Evolutionary conservation across 37 sponge, comb jelly and placozoan species (phyloP).

Genomic region (Spongia lamella): DNA sequence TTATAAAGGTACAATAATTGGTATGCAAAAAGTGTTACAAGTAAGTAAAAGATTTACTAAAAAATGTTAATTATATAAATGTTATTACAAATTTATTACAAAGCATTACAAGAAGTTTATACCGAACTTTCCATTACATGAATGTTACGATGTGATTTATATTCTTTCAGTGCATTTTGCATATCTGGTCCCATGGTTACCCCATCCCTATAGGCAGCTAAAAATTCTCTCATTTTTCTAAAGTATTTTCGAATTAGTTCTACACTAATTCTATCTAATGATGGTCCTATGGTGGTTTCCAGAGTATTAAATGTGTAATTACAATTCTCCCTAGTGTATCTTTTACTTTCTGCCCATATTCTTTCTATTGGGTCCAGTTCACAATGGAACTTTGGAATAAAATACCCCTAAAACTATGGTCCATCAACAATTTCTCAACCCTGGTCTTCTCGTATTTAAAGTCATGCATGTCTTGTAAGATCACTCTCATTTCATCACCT

Average conservation of each 20-base stretch:
- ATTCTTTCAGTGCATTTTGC: neutral
- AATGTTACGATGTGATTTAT: no score
- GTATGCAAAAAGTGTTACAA: no score
- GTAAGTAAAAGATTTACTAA: no score
- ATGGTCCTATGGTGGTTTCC: neutral
- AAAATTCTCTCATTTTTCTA: constrained; percentile 14
- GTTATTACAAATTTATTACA: no score
- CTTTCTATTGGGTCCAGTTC: constrained; percentile 44
- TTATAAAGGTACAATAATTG: no score
- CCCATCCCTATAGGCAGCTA: constrained; percentile 32
- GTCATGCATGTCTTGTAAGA: neutral
- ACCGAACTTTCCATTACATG: no score
- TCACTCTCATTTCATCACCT: neutral
- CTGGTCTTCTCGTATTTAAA: constrained; percentile 9
- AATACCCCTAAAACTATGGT: neutral
- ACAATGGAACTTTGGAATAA: constrained; percentile 25
- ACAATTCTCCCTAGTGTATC: constrained; percentile 25
- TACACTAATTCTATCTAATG: constrained; percentile 8
- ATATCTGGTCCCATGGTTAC: neutral
- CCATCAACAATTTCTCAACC: neutral
- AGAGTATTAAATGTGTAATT: constrained; percentile 29
- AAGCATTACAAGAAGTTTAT: no score
- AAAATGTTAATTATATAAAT: no score
- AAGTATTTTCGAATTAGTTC: constrained; percentile 29
- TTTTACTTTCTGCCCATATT: constrained; percentile 15